A percentile compares a stretch with the other conserved stretches of the same genome.
Conservation (phyloP, 2,113 vertebrate genomes). For the Nannospalax galili region DNA sequence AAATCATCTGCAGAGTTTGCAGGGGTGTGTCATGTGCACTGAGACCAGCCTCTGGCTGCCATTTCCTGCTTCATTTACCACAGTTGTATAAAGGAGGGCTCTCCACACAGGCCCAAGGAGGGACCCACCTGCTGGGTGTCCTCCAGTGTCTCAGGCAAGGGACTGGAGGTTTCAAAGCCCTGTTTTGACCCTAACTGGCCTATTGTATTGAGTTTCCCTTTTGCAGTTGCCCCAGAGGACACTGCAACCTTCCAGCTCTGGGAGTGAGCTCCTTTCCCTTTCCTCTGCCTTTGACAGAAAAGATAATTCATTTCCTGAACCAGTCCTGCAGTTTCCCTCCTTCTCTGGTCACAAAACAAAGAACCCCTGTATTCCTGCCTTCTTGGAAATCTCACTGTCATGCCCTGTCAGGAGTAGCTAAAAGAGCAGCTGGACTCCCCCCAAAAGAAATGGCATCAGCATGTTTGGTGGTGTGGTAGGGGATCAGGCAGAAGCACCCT, state of each 20-base stretch:
- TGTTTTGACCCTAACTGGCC: not conserved
- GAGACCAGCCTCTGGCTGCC: not conserved
- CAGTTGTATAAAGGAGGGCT: not conserved
- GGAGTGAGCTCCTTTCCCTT: not conserved
- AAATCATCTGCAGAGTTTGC: not conserved
- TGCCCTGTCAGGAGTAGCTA: not conserved
- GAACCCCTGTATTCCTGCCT: not conserved
- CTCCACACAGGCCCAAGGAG: not conserved
- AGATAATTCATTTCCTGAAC: constrained; percentile 12
- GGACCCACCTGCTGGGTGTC: not conserved
- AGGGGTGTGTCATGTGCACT: not conserved
- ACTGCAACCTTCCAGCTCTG: not conserved
- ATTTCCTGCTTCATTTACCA: not conserved
- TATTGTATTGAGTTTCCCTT: not conserved
- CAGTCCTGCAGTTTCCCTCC: not conserved
- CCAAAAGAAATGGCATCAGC: not conserved
- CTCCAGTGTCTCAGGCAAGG: not conserved
- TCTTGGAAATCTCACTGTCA: not conserved
- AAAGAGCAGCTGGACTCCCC: not conserved
- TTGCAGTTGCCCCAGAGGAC: not conserved
- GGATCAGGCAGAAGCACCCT: not conserved
- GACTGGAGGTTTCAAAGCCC: not conserved
- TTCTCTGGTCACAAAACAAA: constrained; percentile 53
- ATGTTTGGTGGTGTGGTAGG: not conserved
- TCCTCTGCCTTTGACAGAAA: constrained; percentile 39